A percentile compares a stretch with the other conserved stretches of the same genome.
Evolutionary conservation across 2,888 invertebrate genomes (phyloP).

Genomic region (Mylabris sibirica): DNA sequence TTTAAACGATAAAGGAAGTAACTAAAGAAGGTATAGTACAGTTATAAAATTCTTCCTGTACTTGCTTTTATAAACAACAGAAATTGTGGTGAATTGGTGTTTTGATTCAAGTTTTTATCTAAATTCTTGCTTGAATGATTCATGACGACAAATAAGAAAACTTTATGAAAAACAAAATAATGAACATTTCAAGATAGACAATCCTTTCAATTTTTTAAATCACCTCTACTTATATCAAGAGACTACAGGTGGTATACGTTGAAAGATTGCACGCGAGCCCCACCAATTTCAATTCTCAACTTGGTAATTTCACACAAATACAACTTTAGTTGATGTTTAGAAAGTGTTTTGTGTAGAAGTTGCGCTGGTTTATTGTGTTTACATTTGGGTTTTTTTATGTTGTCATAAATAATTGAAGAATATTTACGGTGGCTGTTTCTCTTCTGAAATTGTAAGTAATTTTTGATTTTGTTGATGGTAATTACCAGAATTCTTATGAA

Average conservation of each 20-base stretch:
- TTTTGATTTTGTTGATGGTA: neutral
- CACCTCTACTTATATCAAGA: neutral
- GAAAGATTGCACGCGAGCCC: neutral
- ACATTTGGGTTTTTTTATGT: neutral
- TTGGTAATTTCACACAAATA: constrained; percentile 2
- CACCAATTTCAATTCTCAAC: constrained; percentile 5
- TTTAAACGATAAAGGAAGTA: neutral
- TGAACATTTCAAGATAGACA: neutral
- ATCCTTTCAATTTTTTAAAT: neutral
- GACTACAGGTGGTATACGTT: neutral
- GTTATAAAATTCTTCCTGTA: neutral
- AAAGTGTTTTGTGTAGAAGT: neutral
- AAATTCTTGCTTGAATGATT: neutral
- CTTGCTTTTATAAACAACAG: neutral
- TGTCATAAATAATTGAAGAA: neutral
- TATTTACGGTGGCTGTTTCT: neutral
- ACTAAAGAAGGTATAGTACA: neutral
- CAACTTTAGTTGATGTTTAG: neutral
- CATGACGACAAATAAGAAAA: neutral
- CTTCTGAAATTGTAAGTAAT: neutral
- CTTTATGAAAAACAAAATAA: neutral
- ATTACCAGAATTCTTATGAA: no score
- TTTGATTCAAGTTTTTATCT: neutral
- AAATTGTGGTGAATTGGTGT: neutral
- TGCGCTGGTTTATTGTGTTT: neutral